These are phyloP conservation scores for Nephotettix cincticeps DNA, from an alignment of 1,140 invertebrate genomes.

Conservation along the genomic window DNA sequence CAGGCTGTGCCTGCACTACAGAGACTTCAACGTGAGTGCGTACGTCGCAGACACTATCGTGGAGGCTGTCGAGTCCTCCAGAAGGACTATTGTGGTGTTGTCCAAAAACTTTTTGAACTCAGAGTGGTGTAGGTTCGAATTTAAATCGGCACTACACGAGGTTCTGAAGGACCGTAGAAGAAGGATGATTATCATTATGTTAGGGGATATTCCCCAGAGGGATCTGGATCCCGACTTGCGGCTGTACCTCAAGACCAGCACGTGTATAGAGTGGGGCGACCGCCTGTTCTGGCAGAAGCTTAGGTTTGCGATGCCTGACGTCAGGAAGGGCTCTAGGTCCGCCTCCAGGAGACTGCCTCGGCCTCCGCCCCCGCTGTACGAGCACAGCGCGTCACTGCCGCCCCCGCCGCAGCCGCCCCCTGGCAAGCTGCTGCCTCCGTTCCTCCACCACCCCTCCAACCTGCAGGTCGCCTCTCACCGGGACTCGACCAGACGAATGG, in stretches of 20 bases:
- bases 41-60: constrained; percentile 86
- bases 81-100: constrained; percentile 85
- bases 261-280: constrained; percentile 89
- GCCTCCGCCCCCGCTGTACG: constrained; percentile 25
- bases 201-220: constrained; percentile 78
- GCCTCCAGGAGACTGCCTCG: neutral
- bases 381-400: constrained; percentile 16
- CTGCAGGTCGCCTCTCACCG: constrained; percentile 34
- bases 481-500: constrained; percentile 47
- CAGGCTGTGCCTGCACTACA: constrained; percentile 80
- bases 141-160: constrained; percentile 89
- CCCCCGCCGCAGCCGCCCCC: constrained; percentile 23
- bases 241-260: constrained; percentile 86
- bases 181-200: constrained; percentile 80
- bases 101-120: constrained; percentile 92
- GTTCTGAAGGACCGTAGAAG: constrained; percentile 79
- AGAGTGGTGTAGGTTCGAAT: constrained; percentile 93
- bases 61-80: constrained; percentile 86
- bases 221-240: constrained; percentile 88
- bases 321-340: neutral
- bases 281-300: constrained; percentile 94
- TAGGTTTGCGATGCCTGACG: constrained; percentile 83
- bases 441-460: constrained; percentile 45
- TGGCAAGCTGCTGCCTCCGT: constrained; percentile 39
- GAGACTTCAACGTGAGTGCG: constrained; percentile 79